Conservation (phyloP, 2,797 vertebrate genomes). For the Onychomys torridus region DNA sequence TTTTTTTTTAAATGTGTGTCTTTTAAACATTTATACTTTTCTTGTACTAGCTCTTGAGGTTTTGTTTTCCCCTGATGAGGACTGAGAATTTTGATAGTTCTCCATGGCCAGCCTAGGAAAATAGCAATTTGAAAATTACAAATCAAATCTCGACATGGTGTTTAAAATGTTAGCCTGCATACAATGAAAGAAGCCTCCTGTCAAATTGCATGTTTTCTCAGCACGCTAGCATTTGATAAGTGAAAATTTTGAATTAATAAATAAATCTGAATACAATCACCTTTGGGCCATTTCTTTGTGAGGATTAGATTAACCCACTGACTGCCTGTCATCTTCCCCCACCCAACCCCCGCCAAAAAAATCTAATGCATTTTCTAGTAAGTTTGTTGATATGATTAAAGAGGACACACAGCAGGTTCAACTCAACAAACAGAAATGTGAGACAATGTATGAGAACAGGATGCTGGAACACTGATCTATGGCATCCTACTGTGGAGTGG, state of each 20-base stretch:
- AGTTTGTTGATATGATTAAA: conserved; percentile 49
- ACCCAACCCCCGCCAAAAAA: not conserved
- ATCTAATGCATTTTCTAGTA: conserved; percentile 38
- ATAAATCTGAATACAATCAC: conserved; percentile 48
- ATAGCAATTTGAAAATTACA: conserved; percentile 64
- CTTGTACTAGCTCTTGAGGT: conserved; percentile 23
- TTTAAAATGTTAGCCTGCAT: conserved; percentile 55
- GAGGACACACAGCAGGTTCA: conserved; percentile 22
- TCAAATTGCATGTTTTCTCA: conserved; percentile 56
- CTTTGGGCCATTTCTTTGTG: not conserved
- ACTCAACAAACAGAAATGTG: conserved; percentile 15
- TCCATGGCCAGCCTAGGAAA: conserved; percentile 33
- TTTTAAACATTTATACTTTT: conserved; percentile 48
- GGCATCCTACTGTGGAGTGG: not conserved
- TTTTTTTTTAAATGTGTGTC: not conserved
- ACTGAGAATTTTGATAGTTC: conserved; percentile 35
- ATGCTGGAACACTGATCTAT: not conserved
- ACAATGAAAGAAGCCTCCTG: conserved; percentile 30
- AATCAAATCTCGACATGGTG: not conserved
- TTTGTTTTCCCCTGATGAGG: not conserved
- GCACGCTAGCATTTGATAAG: conserved; percentile 19
- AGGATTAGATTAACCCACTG: not conserved
- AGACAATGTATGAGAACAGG: not conserved
- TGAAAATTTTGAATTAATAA: conserved; percentile 55
- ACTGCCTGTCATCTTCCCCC: not conserved